phyloP scores from a whole-genome alignment of 2,797 vertebrate species.

The Xenopus petersii region DNA sequence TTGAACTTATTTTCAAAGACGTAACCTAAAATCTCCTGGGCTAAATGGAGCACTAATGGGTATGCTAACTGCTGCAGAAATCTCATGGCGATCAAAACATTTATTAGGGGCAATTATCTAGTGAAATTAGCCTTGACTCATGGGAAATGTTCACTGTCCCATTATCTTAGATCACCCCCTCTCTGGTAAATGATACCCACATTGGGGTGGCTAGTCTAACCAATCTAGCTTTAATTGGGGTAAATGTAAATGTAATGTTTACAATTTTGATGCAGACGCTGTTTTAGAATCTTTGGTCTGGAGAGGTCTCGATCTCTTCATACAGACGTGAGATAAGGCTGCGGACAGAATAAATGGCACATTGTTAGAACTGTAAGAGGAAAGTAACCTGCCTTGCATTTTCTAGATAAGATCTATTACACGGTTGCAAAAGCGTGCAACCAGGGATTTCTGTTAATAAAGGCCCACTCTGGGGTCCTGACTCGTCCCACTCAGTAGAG shows the following conservation, averaged over 20 bases:
- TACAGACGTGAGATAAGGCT: background rate
- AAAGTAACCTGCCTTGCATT: background rate
- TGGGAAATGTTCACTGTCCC: no score
- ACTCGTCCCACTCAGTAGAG: background rate
- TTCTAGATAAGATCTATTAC: conserved; percentile 7
- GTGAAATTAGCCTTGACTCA: no score
- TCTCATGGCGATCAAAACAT: no score
- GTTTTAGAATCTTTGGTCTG: background rate
- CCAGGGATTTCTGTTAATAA: background rate
- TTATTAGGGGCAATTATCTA: no score
- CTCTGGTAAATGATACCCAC: background rate
- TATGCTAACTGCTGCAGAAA: no score
- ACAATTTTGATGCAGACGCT: background rate
- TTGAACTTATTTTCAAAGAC: no score
- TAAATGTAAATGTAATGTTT: background rate
- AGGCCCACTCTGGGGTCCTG: background rate
- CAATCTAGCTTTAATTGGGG: no score
- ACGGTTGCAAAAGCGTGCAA: background rate
- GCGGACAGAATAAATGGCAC: background rate
- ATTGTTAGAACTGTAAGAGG: background rate
- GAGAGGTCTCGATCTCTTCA: background rate
- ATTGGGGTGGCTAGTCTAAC: no score
- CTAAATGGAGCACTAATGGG: no score
- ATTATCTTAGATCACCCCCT: no score
- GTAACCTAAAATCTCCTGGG: no score